These are phyloP conservation scores for Callimorpha dominula DNA, from an alignment of 2,888 invertebrate species.

Conservation along the genomic window DNA sequence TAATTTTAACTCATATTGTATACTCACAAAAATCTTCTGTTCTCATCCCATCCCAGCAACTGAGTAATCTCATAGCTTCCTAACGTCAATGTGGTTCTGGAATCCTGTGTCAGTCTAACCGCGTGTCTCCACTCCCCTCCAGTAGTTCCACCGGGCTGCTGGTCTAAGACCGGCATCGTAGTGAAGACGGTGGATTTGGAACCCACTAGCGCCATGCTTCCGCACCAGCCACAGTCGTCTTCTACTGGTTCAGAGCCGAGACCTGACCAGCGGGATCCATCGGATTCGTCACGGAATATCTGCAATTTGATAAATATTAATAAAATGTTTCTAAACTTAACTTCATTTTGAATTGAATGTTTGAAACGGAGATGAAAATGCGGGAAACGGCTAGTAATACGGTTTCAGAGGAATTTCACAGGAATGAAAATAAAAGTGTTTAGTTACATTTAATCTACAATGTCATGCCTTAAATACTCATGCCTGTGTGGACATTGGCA, in stretches of 20 bases:
- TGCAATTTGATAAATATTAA: conserved; percentile 36
- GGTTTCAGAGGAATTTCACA: too few relatives aligned
- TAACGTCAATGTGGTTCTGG: conserved; percentile 87
- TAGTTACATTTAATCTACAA: too few relatives aligned
- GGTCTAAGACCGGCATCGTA: conserved; percentile 83
- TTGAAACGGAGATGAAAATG: too few relatives aligned
- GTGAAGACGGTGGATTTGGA: conserved; percentile 76
- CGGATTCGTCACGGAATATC: conserved; percentile 79
- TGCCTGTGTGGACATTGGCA: too few relatives aligned
- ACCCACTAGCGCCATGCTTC: conserved; percentile 76
- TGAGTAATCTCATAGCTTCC: conserved; percentile 92
- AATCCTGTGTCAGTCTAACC: conserved; percentile 63
- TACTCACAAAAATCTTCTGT: conserved; percentile 89
- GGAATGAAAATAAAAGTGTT: too few relatives aligned
- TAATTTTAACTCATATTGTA: background rate
- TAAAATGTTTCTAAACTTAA: background rate
- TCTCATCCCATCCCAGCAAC: conserved; percentile 92
- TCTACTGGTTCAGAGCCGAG: conserved; percentile 78
- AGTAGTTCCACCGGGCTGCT: conserved; percentile 47
- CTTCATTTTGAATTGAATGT: background rate
- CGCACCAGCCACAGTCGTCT: conserved; percentile 82
- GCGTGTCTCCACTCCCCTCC: conserved; percentile 83
- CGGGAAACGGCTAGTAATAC: too few relatives aligned
- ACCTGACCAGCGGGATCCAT: conserved; percentile 81
- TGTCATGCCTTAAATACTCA: too few relatives aligned